Evolutionary conservation across 2,113 vertebrate genomes (phyloP).

Genomic region (Oreotrochilus melanogaster): DNA sequence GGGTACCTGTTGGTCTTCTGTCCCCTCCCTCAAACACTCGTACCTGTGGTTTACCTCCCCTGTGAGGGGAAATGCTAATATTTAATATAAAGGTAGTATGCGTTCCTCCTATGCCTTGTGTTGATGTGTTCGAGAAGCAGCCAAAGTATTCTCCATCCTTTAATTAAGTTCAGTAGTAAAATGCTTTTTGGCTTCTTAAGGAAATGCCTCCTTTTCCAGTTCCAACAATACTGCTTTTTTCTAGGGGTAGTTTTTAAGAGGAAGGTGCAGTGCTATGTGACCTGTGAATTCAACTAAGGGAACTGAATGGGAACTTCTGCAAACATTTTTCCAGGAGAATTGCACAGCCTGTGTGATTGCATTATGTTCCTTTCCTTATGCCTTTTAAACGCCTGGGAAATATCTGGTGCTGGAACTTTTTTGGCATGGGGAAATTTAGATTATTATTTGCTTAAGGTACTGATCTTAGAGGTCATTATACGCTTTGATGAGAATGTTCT

Average conservation of each 20-base stretch:
- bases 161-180: not conserved
- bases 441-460: not conserved
- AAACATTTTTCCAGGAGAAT: conserved; percentile 28
- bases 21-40: not conserved
- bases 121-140: not conserved
- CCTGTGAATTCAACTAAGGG: conserved; percentile 65
- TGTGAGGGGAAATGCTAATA: not conserved
- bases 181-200: conserved; percentile 14
- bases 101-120: not conserved
- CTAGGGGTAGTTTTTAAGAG: not conserved
- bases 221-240: not conserved
- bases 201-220: not conserved
- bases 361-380: not conserved
- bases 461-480: not conserved
- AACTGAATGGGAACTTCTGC: conserved; percentile 56
- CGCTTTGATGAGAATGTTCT: not conserved
- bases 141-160: not conserved
- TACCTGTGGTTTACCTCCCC: not conserved
- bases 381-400: not conserved
- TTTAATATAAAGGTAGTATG: not conserved
- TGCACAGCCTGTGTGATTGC: not conserved
- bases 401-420: not conserved
- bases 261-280: conserved; percentile 67
- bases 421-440: not conserved
- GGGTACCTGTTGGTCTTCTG: conserved; percentile 58